Percentiles rank a stretch among this genome's conserved stretches.
These are phyloP conservation scores for Ia io DNA, from an alignment of 2,113 vertebrate species.

Conservation along the genomic window DNA sequence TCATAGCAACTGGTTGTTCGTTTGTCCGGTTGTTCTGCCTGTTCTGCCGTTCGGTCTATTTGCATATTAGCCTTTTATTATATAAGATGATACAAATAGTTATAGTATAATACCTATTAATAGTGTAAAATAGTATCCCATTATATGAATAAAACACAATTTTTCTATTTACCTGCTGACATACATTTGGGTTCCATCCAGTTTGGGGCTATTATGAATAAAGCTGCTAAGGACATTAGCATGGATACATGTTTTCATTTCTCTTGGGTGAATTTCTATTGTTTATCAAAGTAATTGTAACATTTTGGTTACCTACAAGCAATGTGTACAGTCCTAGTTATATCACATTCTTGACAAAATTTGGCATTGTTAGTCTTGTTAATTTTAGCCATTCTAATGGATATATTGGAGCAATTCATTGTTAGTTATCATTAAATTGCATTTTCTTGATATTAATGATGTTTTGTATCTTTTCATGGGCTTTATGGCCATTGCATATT, in stretches of 20 bases:
- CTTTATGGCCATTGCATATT: not conserved
- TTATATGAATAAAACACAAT: not conserved
- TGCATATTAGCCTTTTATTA: no score
- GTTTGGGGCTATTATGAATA: not conserved
- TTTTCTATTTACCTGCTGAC: not conserved
- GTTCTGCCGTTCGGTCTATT: no score
- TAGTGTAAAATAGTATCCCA: not conserved
- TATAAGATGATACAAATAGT: not conserved
- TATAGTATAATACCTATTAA: not conserved
- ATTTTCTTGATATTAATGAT: not conserved
- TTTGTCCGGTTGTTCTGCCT: no score
- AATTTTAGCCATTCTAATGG: not conserved
- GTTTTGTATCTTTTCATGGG: not conserved
- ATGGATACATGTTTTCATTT: not conserved
- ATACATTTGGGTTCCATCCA: not conserved
- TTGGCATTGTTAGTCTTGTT: not conserved
- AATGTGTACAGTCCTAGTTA: not conserved
- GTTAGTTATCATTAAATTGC: not conserved
- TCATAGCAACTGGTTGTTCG: no score
- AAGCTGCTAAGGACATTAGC: not conserved
- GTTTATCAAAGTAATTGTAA: not conserved
- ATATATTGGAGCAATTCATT: not conserved
- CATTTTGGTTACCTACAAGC: not conserved
- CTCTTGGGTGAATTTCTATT: not conserved
- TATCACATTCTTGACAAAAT: not conserved